These are phyloP conservation scores for Datnioides undecimradiatus DNA, from an alignment of 2,113 vertebrate species.

Conservation along the genomic window DNA sequence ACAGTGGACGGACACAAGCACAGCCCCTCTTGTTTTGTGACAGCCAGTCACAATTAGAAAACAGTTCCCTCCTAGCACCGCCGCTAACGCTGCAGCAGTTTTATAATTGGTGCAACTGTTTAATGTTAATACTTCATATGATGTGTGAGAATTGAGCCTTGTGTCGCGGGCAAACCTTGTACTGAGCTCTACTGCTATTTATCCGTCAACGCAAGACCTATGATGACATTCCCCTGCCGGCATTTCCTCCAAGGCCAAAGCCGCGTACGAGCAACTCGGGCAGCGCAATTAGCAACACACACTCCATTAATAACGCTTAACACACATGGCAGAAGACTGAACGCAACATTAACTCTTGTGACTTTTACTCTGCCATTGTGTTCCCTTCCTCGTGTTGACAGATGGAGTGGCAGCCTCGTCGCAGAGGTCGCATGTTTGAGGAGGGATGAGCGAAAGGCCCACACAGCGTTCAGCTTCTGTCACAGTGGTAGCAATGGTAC, in stretches of 20 bases:
- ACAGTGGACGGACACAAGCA: no score
- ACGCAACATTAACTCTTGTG: conserved; percentile 79
- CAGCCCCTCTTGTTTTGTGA: no score
- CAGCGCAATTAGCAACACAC: conserved; percentile 80
- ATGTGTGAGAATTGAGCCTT: background rate
- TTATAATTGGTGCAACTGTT: conserved; percentile 28
- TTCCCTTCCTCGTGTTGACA: conserved; percentile 49
- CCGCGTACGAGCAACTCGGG: conserved; percentile 61
- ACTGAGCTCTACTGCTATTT: background rate
- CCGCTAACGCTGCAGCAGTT: background rate
- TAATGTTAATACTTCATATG: conserved; percentile 22
- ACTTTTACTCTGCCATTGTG: conserved; percentile 52
- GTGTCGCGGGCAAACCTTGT: background rate
- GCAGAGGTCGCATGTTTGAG: conserved; percentile 55
- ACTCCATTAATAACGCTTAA: conserved; percentile 81
- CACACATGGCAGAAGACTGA: conserved; percentile 62
- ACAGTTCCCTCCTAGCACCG: no score
- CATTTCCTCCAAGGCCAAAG: conserved; percentile 60
- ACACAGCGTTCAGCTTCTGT: background rate
- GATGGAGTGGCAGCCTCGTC: conserved; percentile 46
- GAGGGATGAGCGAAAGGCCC: background rate
- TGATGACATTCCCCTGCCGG: conserved; percentile 23
- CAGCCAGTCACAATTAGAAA: no score
- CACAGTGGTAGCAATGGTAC: background rate
- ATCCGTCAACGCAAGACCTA: conserved; percentile 32